A percentile compares a stretch with the other conserved stretches of the same genome.
These are phyloP conservation scores for Sepiola atlantica DNA, from an alignment of 2,888 invertebrate species.

Conservation along the genomic window DNA sequence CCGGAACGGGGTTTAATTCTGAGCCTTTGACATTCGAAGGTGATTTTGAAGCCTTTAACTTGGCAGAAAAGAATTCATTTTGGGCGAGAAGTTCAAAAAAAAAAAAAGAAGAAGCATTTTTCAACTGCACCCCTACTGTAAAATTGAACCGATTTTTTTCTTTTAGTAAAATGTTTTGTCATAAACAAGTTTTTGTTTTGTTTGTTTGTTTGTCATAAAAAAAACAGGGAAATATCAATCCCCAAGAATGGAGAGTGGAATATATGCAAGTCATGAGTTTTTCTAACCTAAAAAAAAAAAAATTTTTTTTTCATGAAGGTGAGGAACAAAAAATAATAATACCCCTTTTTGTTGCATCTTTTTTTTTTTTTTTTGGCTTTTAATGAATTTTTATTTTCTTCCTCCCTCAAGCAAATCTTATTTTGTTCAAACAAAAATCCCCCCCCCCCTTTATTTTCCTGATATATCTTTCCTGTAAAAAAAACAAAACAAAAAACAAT, in stretches of 20 bases:
- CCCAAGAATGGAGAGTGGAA: background rate
- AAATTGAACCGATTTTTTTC: no score
- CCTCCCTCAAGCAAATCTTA: slow-evolving; percentile 10
- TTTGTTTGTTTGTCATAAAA: background rate
- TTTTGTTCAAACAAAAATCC: background rate
- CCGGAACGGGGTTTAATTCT: no score
- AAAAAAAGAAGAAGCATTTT: no score
- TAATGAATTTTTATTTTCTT: background rate
- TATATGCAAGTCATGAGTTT: background rate
- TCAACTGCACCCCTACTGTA: no score
- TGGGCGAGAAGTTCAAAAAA: no score
- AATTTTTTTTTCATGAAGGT: background rate
- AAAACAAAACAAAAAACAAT: background rate
- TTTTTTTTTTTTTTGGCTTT: background rate
- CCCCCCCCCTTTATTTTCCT: background rate
- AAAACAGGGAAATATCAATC: background rate
- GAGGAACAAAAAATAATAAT: no score
- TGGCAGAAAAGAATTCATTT: no score
- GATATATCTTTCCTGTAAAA: background rate
- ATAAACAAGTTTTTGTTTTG: no score
- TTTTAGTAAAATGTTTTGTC: no score
- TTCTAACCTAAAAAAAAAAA: background rate
- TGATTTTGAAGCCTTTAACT: no score
- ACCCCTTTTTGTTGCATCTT: no score
- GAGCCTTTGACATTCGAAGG: no score